Base-by-base conservation (phyloP, 1,140 invertebrate genomes). In the Euschistus heros region DNA sequence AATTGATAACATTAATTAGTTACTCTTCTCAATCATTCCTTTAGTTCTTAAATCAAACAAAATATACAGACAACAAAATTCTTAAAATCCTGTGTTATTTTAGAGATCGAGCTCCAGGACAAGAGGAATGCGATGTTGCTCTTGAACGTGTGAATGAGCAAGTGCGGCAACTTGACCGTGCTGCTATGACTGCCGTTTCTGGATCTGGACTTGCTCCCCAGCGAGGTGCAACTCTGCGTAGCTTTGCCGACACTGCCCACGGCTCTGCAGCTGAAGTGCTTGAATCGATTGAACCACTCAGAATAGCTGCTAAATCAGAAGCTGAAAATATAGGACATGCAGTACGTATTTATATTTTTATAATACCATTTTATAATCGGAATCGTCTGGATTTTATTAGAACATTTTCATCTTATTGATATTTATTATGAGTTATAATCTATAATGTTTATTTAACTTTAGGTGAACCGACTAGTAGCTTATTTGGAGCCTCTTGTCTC, bases 91-190 rank as follows among this genome's bases (percentile, higher is more conserved):
- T 30, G 64, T 67, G 65, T 64, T 63, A 54, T 73, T 72, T 42
- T 70, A 87, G 93, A 46, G 94, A 97, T 71, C 93, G 92, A 73
- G 94, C 94, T 0, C 95, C 96, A 0, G 96, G 96, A 0, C 93
- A 97, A 73, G 86, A 87, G 6, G 94, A 98, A 76, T 97, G 95
- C 75, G 89, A 93, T 47, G 79, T 81, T 1, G 91, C 91, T 0
- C 84, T 96, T 62, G 86, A 92, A 20, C 85, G 85, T 20, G 75
- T 98, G 7, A 86, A 82, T 57, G 78, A 80, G 0, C 84, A 86
- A 66, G 87, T 94, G 4, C 79, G 86, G 0, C 86, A 92, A 54
- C 75, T 98, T 27, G 94, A 98, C 76, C 86, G 89, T 68, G 88
- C 89, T 2, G 88, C 91, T 0, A 77, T 98, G 66, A 87, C 88